These are phyloP conservation scores for Papilio glaucus DNA, from an alignment of 1,140 invertebrate genomes.

Conservation along the genomic window DNA sequence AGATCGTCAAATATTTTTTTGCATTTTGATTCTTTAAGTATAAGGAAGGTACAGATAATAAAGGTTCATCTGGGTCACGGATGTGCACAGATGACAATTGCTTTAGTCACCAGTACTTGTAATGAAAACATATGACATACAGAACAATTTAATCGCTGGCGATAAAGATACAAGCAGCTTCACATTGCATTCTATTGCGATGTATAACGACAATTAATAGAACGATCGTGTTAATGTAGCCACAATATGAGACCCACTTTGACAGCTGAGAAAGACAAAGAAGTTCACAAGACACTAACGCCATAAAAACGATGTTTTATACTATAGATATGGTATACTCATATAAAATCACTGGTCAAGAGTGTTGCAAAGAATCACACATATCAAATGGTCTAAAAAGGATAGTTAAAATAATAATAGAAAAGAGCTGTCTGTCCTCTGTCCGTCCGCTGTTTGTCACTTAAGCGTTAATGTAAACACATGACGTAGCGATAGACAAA, in stretches of 20 bases:
- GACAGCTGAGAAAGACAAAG: background rate
- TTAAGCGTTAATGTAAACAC: no score
- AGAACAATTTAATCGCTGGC: slow-evolving; percentile 3
- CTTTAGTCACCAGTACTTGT: background rate
- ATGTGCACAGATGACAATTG: slow-evolving; percentile 1
- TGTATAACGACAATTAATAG: background rate
- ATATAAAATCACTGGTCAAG: no score
- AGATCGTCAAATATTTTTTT: no score
- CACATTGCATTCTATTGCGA: slow-evolving; percentile 1
- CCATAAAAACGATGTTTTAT: no score
- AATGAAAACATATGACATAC: slow-evolving; percentile 6
- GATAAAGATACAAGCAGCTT: slow-evolving; percentile 6
- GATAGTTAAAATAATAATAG: no score
- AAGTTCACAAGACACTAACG: background rate
- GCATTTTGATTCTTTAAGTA: no score
- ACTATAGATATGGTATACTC: no score
- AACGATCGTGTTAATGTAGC: background rate
- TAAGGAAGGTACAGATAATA: background rate
- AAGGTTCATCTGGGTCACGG: background rate
- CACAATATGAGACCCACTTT: background rate
- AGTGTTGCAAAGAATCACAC: no score
- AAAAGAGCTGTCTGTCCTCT: no score
- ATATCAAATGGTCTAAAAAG: no score
- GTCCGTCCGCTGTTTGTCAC: no score
- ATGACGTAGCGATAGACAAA: no score